Evolutionary conservation across 2,113 vertebrate genomes (phyloP), one percentile per base, ranked within the genome.

Genomic region (Ascaphus truei): DNA sequence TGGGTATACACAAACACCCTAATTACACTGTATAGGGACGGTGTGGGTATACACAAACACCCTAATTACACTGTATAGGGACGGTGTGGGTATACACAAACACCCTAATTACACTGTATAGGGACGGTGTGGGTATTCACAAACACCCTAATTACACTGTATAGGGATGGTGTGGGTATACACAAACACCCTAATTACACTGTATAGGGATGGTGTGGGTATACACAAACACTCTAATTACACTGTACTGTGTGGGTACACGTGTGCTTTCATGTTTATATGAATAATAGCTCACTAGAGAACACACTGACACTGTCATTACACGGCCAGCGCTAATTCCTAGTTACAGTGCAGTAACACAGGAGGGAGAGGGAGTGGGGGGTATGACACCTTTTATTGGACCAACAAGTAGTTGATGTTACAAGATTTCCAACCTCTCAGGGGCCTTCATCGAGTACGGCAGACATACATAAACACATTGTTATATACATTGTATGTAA

Each of bases 61-160:
- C 20, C 12, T 68, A 68, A 68, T 68, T 57, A 68, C n/a, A 59
- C 13, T 11, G 41, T 22, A n/a, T n/a, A n/a, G n/a, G n/a, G n/a
- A 15, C 34, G 56, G 39, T 47, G 64, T 58, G 52, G 64, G 64
- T 52, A 39, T 50, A n/a, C n/a, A n/a, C n/a, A 47, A 62, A 27
- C 53, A 2, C 29, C 20, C 12, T 68, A 68, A 68, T 68, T 57
- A 68, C n/a, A 59, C 13, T 11, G 41, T 22, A n/a, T n/a, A n/a
- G n/a, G n/a, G n/a, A 15, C 34, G 56, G 39, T 47, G 64, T 58
- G 52, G 64, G 64, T 52, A 39, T n/a, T n/a, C n/a, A n/a, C n/a
- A 47, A 62, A 27, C 53, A 2, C 29, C 20, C 12, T 68, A 68
- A 68, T 68, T 57, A 68, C n/a, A 59, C 13, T 11, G 41, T 22